phyloP scores from a whole-genome alignment of 2,797 vertebrate species.

The Tympanoctomys barrerae region DNA sequence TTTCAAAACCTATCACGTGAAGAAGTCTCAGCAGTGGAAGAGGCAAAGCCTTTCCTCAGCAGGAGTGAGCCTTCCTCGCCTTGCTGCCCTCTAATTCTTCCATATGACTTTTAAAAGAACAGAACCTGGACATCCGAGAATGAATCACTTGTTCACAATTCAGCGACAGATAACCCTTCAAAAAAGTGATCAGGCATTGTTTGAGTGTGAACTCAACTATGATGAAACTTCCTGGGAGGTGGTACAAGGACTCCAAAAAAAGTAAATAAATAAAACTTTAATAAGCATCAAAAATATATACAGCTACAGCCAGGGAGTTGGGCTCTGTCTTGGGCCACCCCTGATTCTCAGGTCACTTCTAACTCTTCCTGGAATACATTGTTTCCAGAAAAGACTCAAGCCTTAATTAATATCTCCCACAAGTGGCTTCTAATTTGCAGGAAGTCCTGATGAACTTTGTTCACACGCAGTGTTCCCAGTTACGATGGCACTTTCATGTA shows the following conservation, averaged over 20 bases:
- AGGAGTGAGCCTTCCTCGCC: constrained; percentile 80
- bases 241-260: constrained; percentile 19
- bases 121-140: constrained; percentile 76
- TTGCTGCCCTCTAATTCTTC: constrained; percentile 76
- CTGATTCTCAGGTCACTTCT: constrained; percentile 40
- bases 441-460: constrained; percentile 79
- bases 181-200: constrained; percentile 75
- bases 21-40: constrained; percentile 50
- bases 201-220: constrained; percentile 72
- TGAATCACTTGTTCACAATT: constrained; percentile 76
- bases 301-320: not conserved
- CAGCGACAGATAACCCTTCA: constrained; percentile 74
- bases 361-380: constrained; percentile 33
- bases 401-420: constrained; percentile 75
- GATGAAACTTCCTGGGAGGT: constrained; percentile 57
- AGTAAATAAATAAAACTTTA: not conserved
- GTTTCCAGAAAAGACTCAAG: constrained; percentile 67
- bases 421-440: constrained; percentile 72
- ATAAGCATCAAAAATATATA: constrained; percentile 21
- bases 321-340: constrained; percentile 47
- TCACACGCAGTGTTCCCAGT: constrained; percentile 73
- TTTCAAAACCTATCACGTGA: constrained; percentile 60
- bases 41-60: constrained; percentile 62
- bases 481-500: constrained; percentile 82
- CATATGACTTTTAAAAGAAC: constrained; percentile 79